phyloP scores from a whole-genome alignment of 2,797 vertebrate genomes.

The Carapus acus region DNA sequence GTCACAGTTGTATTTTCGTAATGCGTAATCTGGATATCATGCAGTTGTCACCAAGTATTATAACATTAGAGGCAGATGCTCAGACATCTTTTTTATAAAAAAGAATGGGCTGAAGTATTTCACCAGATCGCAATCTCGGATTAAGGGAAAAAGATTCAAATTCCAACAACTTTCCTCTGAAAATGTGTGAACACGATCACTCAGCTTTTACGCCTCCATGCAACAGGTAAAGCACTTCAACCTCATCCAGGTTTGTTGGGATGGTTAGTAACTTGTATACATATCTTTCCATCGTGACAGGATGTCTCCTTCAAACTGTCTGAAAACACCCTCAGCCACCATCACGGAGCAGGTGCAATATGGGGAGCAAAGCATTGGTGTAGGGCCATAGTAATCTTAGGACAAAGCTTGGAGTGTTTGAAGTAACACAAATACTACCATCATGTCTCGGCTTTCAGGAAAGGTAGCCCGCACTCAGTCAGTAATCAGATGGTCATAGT shows the following conservation, averaged over 20 bases:
- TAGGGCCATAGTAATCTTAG: constrained; percentile 51
- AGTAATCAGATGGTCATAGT: constrained; percentile 52
- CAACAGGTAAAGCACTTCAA: constrained; percentile 58
- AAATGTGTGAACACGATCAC: constrained; percentile 34
- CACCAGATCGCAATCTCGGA: too few relatives aligned
- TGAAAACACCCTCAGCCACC: constrained; percentile 68
- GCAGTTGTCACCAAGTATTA: too few relatives aligned
- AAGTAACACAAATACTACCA: constrained; percentile 65
- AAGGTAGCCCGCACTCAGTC: constrained; percentile 42
- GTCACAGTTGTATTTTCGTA: too few relatives aligned
- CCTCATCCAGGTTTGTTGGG: constrained; percentile 38
- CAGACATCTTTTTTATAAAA: too few relatives aligned
- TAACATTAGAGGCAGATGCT: too few relatives aligned
- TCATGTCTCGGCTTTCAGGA: constrained; percentile 66
- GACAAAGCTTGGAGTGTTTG: constrained; percentile 57
- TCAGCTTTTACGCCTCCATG: constrained; percentile 33
- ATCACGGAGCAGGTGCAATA: constrained; percentile 54
- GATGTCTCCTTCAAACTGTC: constrained; percentile 59
- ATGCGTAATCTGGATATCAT: too few relatives aligned
- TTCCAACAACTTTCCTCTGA: constrained; percentile 51
- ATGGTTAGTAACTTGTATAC: constrained; percentile 35
- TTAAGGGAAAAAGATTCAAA: constrained; percentile 56
- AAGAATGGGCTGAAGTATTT: too few relatives aligned
- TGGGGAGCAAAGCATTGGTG: constrained; percentile 57
- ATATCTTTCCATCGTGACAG: constrained; percentile 55